A percentile compares a stretch with the other conserved stretches of the same genome.
phyloP scores from a whole-genome alignment of 1,140 invertebrate species.

The Drosophila repletoides region DNA sequence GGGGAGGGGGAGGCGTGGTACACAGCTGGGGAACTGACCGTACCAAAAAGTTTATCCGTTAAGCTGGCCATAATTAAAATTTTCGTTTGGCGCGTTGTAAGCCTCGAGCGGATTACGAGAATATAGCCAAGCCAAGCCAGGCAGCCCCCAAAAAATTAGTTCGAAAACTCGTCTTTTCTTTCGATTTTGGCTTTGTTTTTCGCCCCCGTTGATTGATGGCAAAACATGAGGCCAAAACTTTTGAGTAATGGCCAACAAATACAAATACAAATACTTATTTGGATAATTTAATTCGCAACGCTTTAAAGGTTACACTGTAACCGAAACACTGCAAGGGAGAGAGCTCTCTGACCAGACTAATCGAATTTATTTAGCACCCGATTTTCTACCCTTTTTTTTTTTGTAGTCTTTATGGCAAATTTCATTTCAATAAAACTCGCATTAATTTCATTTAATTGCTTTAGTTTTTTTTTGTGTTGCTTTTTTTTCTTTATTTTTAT shows the following conservation, averaged over 20 bases:
- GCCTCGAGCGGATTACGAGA: conserved; percentile 64
- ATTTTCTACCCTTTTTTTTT: conserved; percentile 7
- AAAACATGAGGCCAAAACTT: conserved; percentile 53
- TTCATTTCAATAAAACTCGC: conserved; percentile 76
- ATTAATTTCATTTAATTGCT: conserved; percentile 77
- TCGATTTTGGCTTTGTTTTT: conserved; percentile 58
- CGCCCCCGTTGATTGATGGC: conserved; percentile 60
- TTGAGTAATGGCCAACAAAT: conserved; percentile 31
- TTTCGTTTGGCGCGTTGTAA: conserved; percentile 64
- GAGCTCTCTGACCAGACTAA: conserved; percentile 21
- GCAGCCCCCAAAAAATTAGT: conserved; percentile 40
- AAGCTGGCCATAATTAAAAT: conserved; percentile 78
- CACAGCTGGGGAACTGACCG: conserved; percentile 44
- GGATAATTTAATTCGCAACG: conserved; percentile 52
- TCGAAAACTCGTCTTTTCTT: conserved; percentile 1
- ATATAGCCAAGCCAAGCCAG: too few species aligned
- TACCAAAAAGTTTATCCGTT: conserved; percentile 60
- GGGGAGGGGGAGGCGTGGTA: too few species aligned
- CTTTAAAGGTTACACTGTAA: conserved; percentile 20
- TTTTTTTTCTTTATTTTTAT: conserved; percentile 12
- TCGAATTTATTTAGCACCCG: conserved; percentile 26
- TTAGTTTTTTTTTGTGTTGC: conserved; percentile 52
- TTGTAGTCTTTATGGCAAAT: conserved; percentile 69
- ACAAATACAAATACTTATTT: conserved; percentile 23
- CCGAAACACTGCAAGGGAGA: too few species aligned